A percentile compares a stretch with the other conserved stretches of the same genome.
Evolutionary conservation across 2,888 invertebrate genomes (phyloP).

Genomic region (Plebejus melissa): DNA sequence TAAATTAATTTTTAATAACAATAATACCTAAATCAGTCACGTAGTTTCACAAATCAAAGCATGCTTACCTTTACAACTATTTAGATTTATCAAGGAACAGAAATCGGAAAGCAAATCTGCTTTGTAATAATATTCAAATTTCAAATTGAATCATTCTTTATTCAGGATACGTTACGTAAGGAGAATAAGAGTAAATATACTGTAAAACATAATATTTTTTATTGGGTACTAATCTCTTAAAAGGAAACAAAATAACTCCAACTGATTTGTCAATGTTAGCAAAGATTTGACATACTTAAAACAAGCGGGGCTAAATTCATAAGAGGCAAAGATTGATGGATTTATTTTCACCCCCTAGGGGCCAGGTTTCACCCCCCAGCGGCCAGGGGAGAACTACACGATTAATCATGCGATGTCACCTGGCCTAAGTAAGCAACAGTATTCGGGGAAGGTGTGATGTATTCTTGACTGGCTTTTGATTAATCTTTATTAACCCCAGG

Average conservation of each 20-base stretch:
- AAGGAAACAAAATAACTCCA: too few relatives aligned
- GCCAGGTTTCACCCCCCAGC: slow-evolving; percentile 39
- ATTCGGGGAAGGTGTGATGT: slow-evolving; percentile 36
- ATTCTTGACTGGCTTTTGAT: background rate
- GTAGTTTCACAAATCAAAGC: too few relatives aligned
- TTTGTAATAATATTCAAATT: too few relatives aligned
- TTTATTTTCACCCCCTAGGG: slow-evolving; percentile 40
- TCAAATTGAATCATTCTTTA: too few relatives aligned
- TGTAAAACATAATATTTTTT: too few relatives aligned
- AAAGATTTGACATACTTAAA: slow-evolving; percentile 35
- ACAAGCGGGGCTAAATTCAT: slow-evolving; percentile 38
- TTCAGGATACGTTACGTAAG: too few relatives aligned
- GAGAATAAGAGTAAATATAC: too few relatives aligned
- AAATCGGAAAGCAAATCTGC: too few relatives aligned
- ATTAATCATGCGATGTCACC: slow-evolving; percentile 46
- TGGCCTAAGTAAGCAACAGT: slow-evolving; percentile 45
- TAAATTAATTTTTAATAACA: too few relatives aligned
- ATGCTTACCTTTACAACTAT: too few relatives aligned
- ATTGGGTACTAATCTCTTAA: background rate
- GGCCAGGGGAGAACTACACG: slow-evolving; percentile 36
- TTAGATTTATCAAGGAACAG: too few relatives aligned
- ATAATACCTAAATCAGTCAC: too few relatives aligned
- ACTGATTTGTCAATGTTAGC: slow-evolving; percentile 21
- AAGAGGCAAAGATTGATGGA: slow-evolving; percentile 42
- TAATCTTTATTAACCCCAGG: background rate